Base-by-base conservation (phyloP, 2,797 vertebrate genomes). In the Lacerta viridis region DNA sequence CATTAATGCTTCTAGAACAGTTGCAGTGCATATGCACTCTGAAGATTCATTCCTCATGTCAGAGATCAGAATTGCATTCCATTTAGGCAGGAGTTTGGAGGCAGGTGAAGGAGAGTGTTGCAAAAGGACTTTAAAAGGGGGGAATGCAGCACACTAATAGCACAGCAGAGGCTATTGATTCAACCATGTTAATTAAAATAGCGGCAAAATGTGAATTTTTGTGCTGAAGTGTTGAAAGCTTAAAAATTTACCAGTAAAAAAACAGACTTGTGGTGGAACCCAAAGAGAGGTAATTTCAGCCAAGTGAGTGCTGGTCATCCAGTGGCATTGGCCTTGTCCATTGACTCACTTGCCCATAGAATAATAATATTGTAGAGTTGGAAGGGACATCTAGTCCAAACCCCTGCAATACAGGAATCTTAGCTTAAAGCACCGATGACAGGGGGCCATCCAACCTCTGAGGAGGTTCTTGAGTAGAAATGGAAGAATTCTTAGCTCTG, bases 31-130 rank as follows among this genome's bases (percentile, higher is more conserved):
- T 50, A 5, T n/a, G 78, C 0, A 7, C 5, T 6, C 55, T 69
- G 23, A 36, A 64, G 66, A 83, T 88, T 83, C 39, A 77, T 81
- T 77, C 72, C 83, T 82, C 23, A 25, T 64, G 72, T 78, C 66
- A 72, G 39, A 74, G 41, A 80, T 82, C 39, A 90, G 55, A 78
- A 83, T 33, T 20, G 1, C 15, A 46, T 13, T 71, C 39, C 5
- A 1, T 72, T 33, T 43, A 82, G 50, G 50, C 11, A 43, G 33
- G 11, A 77, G 39, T 25, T 74, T 43, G 7, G 39, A 36, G 55
- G 29, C 36, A 43, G 36, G 81, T 84, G 64, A 83, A 50, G 11
- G 41, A 68, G 59, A 33, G 3, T 46, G 23, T 36, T 9, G 33
- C 46, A 39, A 36, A 9, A 66, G 8, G 64, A 41, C 36, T 69